Percentiles rank a stretch among this genome's conserved stretches.
Evolutionary conservation across 2,113 vertebrate genomes (phyloP).

Genomic region (Sceloporus tristichus): DNA sequence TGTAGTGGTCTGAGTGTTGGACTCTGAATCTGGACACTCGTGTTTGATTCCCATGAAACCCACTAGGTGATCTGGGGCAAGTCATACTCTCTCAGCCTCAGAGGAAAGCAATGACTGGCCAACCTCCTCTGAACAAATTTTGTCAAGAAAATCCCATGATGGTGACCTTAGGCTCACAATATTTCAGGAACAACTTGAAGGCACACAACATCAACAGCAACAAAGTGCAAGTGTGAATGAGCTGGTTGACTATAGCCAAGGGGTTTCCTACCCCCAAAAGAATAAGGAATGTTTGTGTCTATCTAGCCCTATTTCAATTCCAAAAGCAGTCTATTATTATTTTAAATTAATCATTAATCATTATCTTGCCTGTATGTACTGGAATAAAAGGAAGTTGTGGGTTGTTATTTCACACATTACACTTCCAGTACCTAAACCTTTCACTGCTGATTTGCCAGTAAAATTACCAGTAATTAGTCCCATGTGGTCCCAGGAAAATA

Average conservation of each 20-base stretch:
- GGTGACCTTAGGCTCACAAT: too few relatives aligned
- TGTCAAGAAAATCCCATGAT: too few relatives aligned
- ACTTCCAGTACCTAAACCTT: constrained; percentile 29
- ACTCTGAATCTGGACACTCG: too few relatives aligned
- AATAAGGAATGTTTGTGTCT: neutral
- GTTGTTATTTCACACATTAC: neutral
- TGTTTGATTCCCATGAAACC: too few relatives aligned
- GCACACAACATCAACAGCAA: too few relatives aligned
- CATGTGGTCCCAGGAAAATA: neutral
- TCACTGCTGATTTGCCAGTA: neutral
- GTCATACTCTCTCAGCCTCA: too few relatives aligned
- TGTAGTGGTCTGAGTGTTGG: too few relatives aligned
- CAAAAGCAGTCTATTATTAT: neutral
- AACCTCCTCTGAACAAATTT: too few relatives aligned
- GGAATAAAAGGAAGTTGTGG: neutral
- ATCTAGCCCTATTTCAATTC: neutral
- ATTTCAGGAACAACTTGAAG: too few relatives aligned
- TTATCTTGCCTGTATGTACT: neutral
- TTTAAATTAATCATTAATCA: neutral
- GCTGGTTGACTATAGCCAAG: neutral
- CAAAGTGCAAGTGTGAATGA: neutral
- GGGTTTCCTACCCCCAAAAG: neutral
- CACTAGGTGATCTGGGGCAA: too few relatives aligned
- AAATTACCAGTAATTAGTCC: neutral
- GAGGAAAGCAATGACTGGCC: too few relatives aligned